phyloP scores from a whole-genome alignment of 2,888 invertebrate species.

The Eristalinus sepulchralis region DNA sequence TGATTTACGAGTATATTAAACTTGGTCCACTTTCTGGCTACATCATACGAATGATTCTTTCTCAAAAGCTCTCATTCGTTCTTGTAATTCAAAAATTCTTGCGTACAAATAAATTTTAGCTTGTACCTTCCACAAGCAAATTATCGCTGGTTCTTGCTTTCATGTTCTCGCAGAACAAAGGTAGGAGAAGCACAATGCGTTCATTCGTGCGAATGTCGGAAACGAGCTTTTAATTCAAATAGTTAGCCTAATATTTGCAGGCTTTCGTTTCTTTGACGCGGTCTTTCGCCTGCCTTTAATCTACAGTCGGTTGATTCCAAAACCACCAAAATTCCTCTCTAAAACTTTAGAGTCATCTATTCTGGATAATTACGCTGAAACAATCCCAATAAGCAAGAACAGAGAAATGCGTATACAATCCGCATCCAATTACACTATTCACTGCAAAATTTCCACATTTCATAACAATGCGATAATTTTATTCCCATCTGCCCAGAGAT shows the following conservation, averaged over 20 bases:
- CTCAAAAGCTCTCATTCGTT: too few species aligned
- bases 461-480: slow-evolving; percentile 63
- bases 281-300: not conserved
- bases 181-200: not conserved
- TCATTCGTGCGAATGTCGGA: not conserved
- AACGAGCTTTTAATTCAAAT: not conserved
- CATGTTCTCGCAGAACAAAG: not conserved
- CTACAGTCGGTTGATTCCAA: not conserved
- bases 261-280: not conserved
- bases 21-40: too few species aligned
- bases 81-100: too few species aligned
- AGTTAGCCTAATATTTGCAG: not conserved
- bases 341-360: slow-evolving; percentile 4
- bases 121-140: not conserved
- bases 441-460: slow-evolving; percentile 63
- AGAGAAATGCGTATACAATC: slow-evolving; percentile 7
- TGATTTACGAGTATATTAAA: too few species aligned
- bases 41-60: too few species aligned
- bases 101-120: not conserved
- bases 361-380: slow-evolving; percentile 15
- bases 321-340: not conserved
- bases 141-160: not conserved
- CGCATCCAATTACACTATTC: slow-evolving; percentile 21
- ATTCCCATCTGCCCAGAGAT: slow-evolving; percentile 56
- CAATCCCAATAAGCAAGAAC: slow-evolving; percentile 2